phyloP scores from a whole-genome alignment of 2,888 invertebrate genomes.

The Aporophyla lueneburgensis region DNA sequence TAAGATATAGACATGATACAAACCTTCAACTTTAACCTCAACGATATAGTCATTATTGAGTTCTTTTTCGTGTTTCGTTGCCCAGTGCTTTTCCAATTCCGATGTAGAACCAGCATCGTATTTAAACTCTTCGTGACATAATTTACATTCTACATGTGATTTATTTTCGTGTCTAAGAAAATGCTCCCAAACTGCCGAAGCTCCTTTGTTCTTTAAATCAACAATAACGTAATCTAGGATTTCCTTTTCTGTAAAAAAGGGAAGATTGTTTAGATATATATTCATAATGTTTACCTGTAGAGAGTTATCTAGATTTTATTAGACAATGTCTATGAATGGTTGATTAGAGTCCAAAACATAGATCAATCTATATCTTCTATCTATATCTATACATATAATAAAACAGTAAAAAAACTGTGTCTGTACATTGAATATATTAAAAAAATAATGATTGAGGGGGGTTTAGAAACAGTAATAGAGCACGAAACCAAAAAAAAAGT shows the following conservation, averaged over 20 bases:
- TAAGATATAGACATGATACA: not conserved
- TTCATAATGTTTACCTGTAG: not conserved
- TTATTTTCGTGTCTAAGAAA: conserved; percentile 2
- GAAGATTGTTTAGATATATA: not conserved
- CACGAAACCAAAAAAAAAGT: too few species aligned
- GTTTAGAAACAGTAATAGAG: too few species aligned
- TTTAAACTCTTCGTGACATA: conserved; percentile 20
- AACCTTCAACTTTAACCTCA: conserved; percentile 27
- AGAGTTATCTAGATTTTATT: too few species aligned
- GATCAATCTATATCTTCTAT: too few species aligned
- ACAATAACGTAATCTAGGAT: conserved; percentile 2
- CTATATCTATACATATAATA: too few species aligned
- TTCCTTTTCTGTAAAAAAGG: not conserved
- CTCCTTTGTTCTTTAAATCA: conserved; percentile 1
- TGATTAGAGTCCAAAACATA: too few species aligned
- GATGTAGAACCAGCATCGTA: conserved; percentile 5
- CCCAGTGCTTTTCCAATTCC: conserved; percentile 12
- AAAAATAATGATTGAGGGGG: too few species aligned
- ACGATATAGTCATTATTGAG: conserved; percentile 19
- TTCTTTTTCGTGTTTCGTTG: conserved; percentile 9
- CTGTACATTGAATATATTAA: too few species aligned
- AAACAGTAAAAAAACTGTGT: too few species aligned
- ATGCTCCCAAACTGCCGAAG: conserved; percentile 12
- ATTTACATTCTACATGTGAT: conserved; percentile 11
- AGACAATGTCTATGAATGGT: too few species aligned